Evolutionary conservation across 37 sponge, comb jelly and placozoan genomes (phyloP).

Genomic region (Aphrocallistes beatrix): DNA sequence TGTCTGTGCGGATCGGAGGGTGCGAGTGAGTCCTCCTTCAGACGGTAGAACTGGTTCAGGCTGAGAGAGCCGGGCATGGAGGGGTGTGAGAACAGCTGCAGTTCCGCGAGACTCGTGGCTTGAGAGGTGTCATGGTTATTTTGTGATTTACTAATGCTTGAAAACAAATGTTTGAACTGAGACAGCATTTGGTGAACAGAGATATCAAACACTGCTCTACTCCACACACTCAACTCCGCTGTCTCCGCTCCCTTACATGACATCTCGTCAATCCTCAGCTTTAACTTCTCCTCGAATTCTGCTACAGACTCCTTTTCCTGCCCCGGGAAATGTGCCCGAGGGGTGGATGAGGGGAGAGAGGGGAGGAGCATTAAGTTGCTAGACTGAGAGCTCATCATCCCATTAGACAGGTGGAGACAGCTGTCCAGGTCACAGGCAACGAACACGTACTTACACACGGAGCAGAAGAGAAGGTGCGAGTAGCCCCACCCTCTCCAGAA

Average conservation of each 20-base stretch:
- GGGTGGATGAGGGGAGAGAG: not conserved
- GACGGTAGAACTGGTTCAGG: not conserved
- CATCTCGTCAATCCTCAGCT: not conserved
- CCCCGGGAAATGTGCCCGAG: not conserved
- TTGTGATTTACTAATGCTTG: not conserved
- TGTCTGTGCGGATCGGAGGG: not conserved
- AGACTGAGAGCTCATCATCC: not conserved
- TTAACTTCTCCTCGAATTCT: not conserved
- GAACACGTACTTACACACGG: not conserved
- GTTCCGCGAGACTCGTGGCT: not conserved
- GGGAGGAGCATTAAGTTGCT: not conserved
- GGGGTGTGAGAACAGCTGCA: not conserved
- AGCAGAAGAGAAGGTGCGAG: not conserved
- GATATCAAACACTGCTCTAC: not conserved
- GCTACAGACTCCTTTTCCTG: not conserved
- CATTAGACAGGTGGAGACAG: not conserved
- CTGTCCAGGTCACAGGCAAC: not conserved
- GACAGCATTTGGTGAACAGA: not conserved
- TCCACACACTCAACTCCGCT: not conserved
- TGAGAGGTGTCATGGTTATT: not conserved
- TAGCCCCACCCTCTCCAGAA: slow-evolving; percentile 9
- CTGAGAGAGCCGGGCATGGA: not conserved
- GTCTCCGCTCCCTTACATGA: not conserved
- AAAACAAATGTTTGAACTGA: not conserved
- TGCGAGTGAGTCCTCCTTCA: not conserved